phyloP scores from a whole-genome alignment of 2,113 vertebrate genomes.

The Archilochus colubris region DNA sequence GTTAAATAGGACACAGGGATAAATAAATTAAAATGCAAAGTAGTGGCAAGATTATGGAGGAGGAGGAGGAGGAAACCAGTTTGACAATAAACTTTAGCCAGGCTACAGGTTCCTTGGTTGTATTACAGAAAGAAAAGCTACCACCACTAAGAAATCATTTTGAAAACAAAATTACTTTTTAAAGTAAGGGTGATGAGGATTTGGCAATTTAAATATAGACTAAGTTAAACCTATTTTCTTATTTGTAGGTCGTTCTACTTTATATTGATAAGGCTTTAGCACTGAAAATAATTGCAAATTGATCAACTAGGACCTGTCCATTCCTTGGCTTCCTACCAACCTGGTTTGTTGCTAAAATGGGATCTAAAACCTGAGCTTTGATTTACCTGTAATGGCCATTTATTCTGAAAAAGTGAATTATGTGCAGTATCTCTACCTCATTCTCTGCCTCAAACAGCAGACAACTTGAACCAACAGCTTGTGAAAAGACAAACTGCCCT shows the following conservation, averaged over 20 bases:
- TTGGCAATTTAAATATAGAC: background rate
- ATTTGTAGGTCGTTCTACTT: background rate
- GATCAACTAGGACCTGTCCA: background rate
- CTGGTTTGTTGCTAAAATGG: background rate
- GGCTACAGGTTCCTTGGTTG: accelerated
- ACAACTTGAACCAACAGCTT: background rate
- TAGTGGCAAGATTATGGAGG: background rate
- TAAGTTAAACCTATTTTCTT: background rate
- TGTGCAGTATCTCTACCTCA: background rate
- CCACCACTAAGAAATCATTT: background rate
- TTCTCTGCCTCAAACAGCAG: background rate
- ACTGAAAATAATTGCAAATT: background rate
- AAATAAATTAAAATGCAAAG: background rate
- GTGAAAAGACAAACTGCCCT: background rate
- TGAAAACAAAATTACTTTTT: background rate
- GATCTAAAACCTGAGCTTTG: background rate
- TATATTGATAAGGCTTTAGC: background rate
- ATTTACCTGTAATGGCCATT: background rate
- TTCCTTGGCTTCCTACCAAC: background rate
- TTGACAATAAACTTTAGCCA: background rate
- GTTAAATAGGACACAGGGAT: background rate
- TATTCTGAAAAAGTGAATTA: background rate
- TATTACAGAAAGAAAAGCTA: background rate
- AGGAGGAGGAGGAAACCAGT: background rate
- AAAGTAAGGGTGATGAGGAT: background rate